A percentile compares a stretch with the other conserved stretches of the same genome.
Evolutionary conservation across 2,113 vertebrate genomes (phyloP).

Genomic region (Cacatua alba): DNA sequence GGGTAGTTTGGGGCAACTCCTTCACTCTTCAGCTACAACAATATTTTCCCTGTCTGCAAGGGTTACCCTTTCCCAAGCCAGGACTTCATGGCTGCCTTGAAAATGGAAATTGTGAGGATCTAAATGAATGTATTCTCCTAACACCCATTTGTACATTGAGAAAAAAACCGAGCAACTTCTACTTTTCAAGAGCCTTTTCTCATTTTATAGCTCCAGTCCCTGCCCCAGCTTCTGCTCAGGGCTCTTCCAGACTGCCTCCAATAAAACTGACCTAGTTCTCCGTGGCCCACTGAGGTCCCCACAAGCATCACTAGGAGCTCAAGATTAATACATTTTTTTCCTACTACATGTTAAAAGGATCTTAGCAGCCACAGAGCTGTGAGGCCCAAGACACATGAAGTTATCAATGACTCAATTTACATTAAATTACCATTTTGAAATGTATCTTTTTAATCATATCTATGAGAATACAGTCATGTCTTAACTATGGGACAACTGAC

Average conservation of each 20-base stretch:
- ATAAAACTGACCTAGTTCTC: constrained; percentile 17
- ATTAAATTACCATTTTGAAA: constrained; percentile 31
- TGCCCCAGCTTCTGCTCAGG: neutral
- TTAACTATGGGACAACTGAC: neutral
- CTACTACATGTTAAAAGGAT: neutral
- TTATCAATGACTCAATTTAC: constrained; percentile 47
- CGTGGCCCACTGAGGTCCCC: neutral
- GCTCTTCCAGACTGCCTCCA: neutral
- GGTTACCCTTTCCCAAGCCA: neutral
- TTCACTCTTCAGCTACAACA: neutral
- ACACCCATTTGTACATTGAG: neutral
- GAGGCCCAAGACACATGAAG: constrained; percentile 19
- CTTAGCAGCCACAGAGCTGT: neutral
- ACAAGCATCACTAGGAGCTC: constrained; percentile 2
- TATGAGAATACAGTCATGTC: neutral
- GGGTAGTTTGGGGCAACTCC: neutral
- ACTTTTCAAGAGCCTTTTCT: neutral
- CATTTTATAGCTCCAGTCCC: neutral
- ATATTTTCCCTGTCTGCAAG: neutral
- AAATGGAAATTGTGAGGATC: neutral
- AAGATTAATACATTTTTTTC: neutral
- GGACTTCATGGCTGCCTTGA: neutral
- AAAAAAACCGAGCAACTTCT: neutral
- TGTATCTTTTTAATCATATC: constrained; percentile 15
- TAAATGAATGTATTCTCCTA: neutral